A percentile compares a stretch with the other conserved stretches of the same genome.
These are phyloP conservation scores for Rhinogobius similis DNA, from an alignment of 2,113 vertebrate genomes.

Conservation along the genomic window DNA sequence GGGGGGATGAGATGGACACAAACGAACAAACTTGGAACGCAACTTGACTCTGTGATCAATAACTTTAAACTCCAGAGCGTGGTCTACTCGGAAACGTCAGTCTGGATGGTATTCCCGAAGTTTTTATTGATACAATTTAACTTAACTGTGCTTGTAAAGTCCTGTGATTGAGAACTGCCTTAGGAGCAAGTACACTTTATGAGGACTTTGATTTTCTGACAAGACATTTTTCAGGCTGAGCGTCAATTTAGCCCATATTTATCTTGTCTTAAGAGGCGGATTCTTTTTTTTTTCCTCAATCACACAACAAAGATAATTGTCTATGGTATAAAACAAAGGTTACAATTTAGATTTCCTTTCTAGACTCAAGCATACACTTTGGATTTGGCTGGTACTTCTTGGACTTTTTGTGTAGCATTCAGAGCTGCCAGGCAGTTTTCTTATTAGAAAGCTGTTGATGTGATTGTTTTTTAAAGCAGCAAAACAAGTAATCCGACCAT, in stretches of 20 bases:
- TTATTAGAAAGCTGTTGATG: slow-evolving; percentile 6
- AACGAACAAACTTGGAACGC: slow-evolving; percentile 29
- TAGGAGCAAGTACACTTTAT: neutral
- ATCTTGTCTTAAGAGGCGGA: neutral
- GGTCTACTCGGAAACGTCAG: slow-evolving; percentile 19
- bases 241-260: neutral
- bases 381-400: slow-evolving; percentile 6
- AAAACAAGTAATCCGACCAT: neutral
- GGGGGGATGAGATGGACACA: slow-evolving; percentile 5
- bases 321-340: neutral
- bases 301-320: neutral
- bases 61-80: slow-evolving; percentile 21
- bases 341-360: neutral
- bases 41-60: slow-evolving; percentile 13
- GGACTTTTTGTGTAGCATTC: slow-evolving; percentile 33
- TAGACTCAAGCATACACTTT: neutral
- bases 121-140: slow-evolving; percentile 16
- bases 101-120: slow-evolving; percentile 10
- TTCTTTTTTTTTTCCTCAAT: neutral
- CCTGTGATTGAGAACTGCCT: slow-evolving; percentile 8
- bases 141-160: slow-evolving; percentile 4
- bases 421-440: slow-evolving; percentile 3
- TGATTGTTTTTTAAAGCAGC: neutral
- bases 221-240: slow-evolving; percentile 9
- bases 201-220: slow-evolving; percentile 7